Base-by-base conservation (phyloP, 1,140 invertebrate genomes). In the Aphelinus atriplicis region DNA sequence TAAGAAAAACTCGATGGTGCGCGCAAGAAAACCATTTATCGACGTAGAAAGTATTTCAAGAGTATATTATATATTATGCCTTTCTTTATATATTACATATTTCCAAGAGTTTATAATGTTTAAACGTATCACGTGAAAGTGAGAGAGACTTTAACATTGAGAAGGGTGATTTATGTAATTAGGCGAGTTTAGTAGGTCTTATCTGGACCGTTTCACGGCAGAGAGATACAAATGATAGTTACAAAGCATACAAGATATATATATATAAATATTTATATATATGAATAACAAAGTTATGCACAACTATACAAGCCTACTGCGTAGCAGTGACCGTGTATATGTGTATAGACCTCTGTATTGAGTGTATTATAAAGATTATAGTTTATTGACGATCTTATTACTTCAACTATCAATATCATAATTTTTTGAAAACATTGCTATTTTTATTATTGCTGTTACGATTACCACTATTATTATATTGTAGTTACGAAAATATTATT, bases 391-490 rank as follows among this genome's bases (percentile, higher is more conserved):
- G 57, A 70, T 75, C 26, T 76, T 77, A 82, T 79, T 79, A 80
- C 80, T 83, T 78, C 77, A 78, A 79, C 71, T 78, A 79, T 66
- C 73, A 75, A 58, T 73, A 78, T 76, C 79, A 81, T 78, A 78
- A 82, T 73, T 71, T 73, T 72, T 77, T 74, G 42, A 57, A 68
- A 69, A 26, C 50, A 73, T 77, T 76, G 78, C 78, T 83, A 81
- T 82, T 83, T 77, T 82, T 81, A 82, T 81, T 82, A 83, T 83
- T 79, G 80, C 77, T 81, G 78, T 81, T 80, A 80, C 70, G 78
- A 77, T 76, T 78, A 79, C 68, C 78, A 68, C 69, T 78, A 75
- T 62, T 51, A 68, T 78, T 79, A 80, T 74, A 63, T 62, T 68
- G 51, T 74, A 63, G 58, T 74, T 74, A 62, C 51, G 56, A 48